Evolutionary conservation across 2,113 vertebrate genomes (phyloP).

Genomic region (Suncus etruscus): DNA sequence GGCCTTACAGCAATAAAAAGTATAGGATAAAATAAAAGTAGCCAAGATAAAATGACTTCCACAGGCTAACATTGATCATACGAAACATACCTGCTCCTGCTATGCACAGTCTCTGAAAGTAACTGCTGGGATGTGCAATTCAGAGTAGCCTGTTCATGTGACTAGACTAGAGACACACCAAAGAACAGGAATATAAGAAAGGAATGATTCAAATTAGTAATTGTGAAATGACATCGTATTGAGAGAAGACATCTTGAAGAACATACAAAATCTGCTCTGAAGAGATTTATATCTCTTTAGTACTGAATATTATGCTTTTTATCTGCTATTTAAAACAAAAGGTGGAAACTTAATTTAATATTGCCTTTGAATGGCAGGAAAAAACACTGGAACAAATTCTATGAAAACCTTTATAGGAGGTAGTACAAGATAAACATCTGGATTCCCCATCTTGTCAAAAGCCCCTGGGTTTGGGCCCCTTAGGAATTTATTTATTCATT

Average conservation of each 20-base stretch:
- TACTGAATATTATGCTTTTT: slow-evolving; percentile 24
- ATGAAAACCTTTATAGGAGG: slow-evolving; percentile 56
- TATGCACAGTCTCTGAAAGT: too few relatives aligned
- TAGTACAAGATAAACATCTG: slow-evolving; percentile 71
- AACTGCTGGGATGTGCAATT: too few relatives aligned
- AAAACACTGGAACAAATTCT: slow-evolving; percentile 62
- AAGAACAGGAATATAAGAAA: neutral
- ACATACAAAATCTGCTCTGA: neutral
- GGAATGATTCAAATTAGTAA: neutral
- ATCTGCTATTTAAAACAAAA: slow-evolving; percentile 56
- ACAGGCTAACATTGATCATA: neutral
- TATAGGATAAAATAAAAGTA: slow-evolving; percentile 32
- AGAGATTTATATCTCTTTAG: neutral
- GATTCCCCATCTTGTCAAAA: slow-evolving; percentile 76
- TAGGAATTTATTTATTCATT: slow-evolving; percentile 76
- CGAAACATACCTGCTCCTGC: neutral
- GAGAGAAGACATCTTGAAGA: neutral
- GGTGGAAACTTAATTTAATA: slow-evolving; percentile 62
- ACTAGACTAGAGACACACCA: neutral
- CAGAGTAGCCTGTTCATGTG: neutral
- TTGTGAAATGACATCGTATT: slow-evolving; percentile 34
- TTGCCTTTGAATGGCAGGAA: slow-evolving; percentile 67
- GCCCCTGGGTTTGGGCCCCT: slow-evolving; percentile 35
- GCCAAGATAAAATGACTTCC: slow-evolving; percentile 17
- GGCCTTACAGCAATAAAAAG: too few relatives aligned